These are phyloP conservation scores for Polydrusus cervinus DNA, from an alignment of 2,888 invertebrate species.

Conservation along the genomic window DNA sequence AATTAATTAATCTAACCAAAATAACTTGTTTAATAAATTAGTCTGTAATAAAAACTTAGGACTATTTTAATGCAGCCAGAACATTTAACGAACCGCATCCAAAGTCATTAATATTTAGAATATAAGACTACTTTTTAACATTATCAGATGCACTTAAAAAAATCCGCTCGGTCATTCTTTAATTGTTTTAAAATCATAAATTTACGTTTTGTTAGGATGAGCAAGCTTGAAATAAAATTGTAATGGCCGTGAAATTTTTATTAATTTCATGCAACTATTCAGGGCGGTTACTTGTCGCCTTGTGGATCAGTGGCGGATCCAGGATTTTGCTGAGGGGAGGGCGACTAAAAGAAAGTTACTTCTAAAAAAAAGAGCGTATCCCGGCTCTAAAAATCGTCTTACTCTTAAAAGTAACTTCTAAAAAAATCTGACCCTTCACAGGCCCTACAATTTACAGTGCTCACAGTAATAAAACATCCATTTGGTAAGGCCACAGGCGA, in stretches of 20 bases:
- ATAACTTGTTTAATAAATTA: conserved; percentile 17
- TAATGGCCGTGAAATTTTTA: conserved; percentile 35
- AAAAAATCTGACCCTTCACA: no score
- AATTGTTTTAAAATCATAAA: conserved; percentile 46
- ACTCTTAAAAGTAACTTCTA: no score
- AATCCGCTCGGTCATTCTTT: conserved; percentile 28
- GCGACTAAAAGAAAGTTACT: no score
- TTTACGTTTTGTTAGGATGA: conserved; percentile 41
- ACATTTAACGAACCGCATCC: conserved; percentile 40
- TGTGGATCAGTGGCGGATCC: no score
- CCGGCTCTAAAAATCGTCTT: no score
- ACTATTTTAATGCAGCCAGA: conserved; percentile 25
- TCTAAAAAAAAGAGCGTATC: no score
- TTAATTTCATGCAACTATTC: neutral
- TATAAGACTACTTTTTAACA: conserved; percentile 41
- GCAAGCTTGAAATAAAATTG: conserved; percentile 28
- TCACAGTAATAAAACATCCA: no score
- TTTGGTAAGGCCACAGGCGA: no score
- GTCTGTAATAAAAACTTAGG: neutral
- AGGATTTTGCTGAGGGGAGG: no score
- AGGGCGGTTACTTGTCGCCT: neutral
- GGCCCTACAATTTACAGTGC: no score
- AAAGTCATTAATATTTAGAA: conserved; percentile 48
- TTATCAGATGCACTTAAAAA: conserved; percentile 24
- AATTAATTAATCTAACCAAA: conserved; percentile 9